Base-by-base conservation (phyloP, 2,888 invertebrate species). In the Athripsodes cinereus region DNA sequence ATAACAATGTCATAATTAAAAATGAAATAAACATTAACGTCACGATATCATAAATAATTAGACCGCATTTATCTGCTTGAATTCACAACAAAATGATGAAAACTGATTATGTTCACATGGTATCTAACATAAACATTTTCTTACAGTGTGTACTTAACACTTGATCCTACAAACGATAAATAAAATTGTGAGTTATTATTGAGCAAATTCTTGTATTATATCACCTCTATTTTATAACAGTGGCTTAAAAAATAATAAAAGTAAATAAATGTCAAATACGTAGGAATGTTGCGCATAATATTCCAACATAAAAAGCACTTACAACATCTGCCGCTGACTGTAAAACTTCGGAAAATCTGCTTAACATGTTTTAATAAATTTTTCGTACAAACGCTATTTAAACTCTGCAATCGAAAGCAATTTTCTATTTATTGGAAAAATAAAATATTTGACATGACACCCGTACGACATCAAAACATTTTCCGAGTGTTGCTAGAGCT, bases 251-350 rank as follows among this genome's bases (percentile, higher is more conserved):
- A 26, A 26, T 40, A 40, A 40, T 40, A 40, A 40, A 40, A 5
- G 2, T 8, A n/a, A 8, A 13, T n/a, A 40, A 40, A 54, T 54
- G 46, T 54, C 54, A 54, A 47, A 54, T 47, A 21, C 13, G n/a
- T 31, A 21, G 16, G 18, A n/a, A 54, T 31, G 22, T 26, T 20
- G 47, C 26, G 31, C 34, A 20, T 31, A 40, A 13, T 21, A 13
- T 20, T 6, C 26, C 3, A 3, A 6, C 8, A 16, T 8, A 3
- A 16, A 26, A 22, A 21, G 11, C 34, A 55, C 68, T 65, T 62
- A 81, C 81, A 65, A 81, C 80, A 69, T 81, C 81, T 63, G 80
- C 81, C 22, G 70, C 70, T 61, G 75, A 74, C 69, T 81, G 80
- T 61, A 81, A 68, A 53, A 75, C 81, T 67, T 79, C 79, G 53